These are phyloP conservation scores for Xylota segnis DNA, from an alignment of 2,888 invertebrate species.

Conservation along the genomic window DNA sequence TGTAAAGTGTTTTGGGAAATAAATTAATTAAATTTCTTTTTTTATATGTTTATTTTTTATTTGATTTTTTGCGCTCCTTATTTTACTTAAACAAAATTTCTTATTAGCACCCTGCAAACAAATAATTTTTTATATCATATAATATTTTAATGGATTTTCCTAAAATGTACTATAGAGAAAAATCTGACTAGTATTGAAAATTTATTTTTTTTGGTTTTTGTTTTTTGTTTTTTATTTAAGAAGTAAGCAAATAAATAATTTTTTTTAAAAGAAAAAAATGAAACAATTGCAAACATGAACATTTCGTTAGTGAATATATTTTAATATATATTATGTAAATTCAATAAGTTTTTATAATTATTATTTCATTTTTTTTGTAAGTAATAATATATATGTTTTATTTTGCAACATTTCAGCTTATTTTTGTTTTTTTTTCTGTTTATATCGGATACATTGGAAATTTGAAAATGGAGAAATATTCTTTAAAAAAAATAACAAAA, in stretches of 20 bases:
- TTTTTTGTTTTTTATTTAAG: neutral
- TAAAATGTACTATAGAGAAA: conserved; percentile 6
- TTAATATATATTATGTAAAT: conserved; percentile 15
- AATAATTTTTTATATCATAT: conserved; percentile 5
- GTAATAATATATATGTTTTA: conserved; percentile 36
- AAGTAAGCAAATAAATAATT: conserved; percentile 26
- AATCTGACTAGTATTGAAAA: conserved; percentile 5
- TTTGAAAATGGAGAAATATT: neutral
- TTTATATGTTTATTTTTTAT: neutral
- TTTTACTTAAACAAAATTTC: conserved; percentile 19
- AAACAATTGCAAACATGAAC: conserved; percentile 41
- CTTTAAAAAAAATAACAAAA: neutral
- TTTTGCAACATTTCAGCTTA: conserved; percentile 15
- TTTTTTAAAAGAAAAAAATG: conserved; percentile 13
- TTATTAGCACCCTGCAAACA: conserved; percentile 37
- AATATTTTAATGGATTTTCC: neutral
- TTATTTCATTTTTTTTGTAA: conserved; percentile 1
- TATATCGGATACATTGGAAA: conserved; percentile 7
- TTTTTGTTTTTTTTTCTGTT: neutral
- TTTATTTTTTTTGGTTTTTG: neutral
- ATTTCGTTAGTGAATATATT: conserved; percentile 32
- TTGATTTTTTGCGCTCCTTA: neutral
- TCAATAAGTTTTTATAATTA: conserved; percentile 10
- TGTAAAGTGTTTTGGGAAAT: no score
- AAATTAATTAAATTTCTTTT: neutral